These are phyloP conservation scores for Nematolebias whitei DNA, from an alignment of 2,113 vertebrate species.

Conservation along the genomic window DNA sequence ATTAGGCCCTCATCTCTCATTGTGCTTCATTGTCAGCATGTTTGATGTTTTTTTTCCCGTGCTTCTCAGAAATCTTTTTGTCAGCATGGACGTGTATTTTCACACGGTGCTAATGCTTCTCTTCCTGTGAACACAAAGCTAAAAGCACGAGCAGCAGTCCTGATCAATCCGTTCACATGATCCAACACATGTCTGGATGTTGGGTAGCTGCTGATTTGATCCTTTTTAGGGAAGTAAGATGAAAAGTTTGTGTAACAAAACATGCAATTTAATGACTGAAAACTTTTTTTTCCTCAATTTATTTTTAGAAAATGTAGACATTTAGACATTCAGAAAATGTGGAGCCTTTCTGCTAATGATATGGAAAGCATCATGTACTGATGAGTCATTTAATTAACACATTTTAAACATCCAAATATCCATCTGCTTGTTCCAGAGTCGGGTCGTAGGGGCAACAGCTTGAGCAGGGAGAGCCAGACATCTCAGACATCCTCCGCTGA, in stretches of 20 bases:
- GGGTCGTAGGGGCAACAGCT: too few species aligned
- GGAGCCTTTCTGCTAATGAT: not conserved
- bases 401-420: too few species aligned
- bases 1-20: slow-evolving; percentile 20
- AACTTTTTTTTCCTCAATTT: too few species aligned
- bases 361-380: not conserved
- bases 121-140: slow-evolving; percentile 2
- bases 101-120: slow-evolving; percentile 8
- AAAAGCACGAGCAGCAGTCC: slow-evolving; percentile 3
- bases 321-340: not conserved
- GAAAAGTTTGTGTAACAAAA: not conserved
- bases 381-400: not conserved
- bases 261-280: too few species aligned
- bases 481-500: too few species aligned
- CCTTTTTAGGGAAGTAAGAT: not conserved
- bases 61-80: slow-evolving; percentile 20
- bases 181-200: not conserved
- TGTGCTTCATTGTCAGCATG: slow-evolving; percentile 22
- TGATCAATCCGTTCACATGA: not conserved
- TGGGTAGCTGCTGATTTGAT: not conserved
- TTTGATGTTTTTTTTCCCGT: slow-evolving; percentile 43
- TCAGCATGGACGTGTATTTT: slow-evolving; percentile 22
- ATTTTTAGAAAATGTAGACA: too few species aligned
- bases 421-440: too few species aligned
- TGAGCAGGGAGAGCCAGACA: too few species aligned